Evolutionary conservation across 2,888 invertebrate genomes (phyloP).

Genomic region (Cephus rjabovi): DNA sequence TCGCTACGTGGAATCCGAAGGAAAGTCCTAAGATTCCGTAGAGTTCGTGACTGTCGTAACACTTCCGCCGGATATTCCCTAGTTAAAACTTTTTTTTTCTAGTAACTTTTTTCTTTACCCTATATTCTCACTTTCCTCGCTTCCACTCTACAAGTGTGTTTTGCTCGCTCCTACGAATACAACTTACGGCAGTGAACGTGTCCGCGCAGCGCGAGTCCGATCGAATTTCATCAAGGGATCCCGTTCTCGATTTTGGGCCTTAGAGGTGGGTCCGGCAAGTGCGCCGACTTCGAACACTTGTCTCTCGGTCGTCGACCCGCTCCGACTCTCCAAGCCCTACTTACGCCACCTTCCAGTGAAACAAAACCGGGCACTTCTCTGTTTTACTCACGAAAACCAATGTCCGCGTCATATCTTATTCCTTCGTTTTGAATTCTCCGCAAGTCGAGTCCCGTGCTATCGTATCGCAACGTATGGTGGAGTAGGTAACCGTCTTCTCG

Average conservation of each 20-base stretch:
- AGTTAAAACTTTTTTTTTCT: neutral
- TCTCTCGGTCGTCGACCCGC: conserved; percentile 45
- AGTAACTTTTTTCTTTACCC: neutral
- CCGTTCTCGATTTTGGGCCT: neutral
- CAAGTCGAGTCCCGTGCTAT: neutral
- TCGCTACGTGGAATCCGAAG: conserved; percentile 34
- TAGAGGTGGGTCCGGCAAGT: neutral
- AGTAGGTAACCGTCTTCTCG: neutral
- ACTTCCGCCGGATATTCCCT: neutral
- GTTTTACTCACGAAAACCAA: neutral
- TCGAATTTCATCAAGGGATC: neutral
- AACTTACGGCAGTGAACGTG: neutral
- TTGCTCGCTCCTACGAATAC: neutral
- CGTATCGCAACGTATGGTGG: neutral
- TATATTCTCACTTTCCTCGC: neutral
- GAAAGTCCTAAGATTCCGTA: conserved; percentile 13
- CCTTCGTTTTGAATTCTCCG: neutral
- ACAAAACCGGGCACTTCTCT: neutral
- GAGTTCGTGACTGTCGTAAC: neutral
- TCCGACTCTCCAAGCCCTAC: conserved; percentile 49
- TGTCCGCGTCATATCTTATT: neutral
- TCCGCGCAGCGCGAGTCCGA: neutral
- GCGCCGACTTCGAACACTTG: neutral
- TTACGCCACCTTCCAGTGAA: conserved; percentile 12
- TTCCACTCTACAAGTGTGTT: neutral